phyloP scores from a whole-genome alignment of 2,113 vertebrate species.

The Trematocara zebra region DNA sequence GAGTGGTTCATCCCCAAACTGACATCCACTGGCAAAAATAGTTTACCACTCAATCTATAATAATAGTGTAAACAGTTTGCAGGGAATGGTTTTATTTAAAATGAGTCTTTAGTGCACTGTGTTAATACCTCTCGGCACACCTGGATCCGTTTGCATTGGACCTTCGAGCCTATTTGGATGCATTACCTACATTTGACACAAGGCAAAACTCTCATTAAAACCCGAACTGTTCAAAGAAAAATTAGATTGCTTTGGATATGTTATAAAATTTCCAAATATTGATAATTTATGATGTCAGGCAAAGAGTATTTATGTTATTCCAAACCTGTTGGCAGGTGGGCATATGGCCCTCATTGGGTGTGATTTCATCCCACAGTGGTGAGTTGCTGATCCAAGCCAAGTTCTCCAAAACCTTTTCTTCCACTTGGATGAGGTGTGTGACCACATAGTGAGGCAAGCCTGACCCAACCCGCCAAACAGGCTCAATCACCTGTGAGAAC shows the following conservation, averaged over 20 bases:
- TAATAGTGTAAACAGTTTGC: neutral
- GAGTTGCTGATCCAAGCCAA: slow-evolving; percentile 82
- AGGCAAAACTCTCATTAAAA: neutral
- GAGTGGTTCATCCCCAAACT: neutral
- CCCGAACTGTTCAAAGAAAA: neutral
- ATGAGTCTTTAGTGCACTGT: neutral
- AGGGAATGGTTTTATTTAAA: neutral
- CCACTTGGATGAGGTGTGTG: slow-evolving; percentile 77
- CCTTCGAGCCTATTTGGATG: slow-evolving; percentile 74
- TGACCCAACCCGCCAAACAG: slow-evolving; percentile 76
- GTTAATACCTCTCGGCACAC: neutral
- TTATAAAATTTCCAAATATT: neutral
- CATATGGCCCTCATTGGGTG: slow-evolving; percentile 72
- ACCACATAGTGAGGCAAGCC: slow-evolving; percentile 73
- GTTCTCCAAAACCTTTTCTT: slow-evolving; percentile 81
- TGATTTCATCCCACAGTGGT: slow-evolving; percentile 79
- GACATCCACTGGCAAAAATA: neutral
- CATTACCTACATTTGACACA: slow-evolving; percentile 73
- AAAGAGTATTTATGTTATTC: neutral
- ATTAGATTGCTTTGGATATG: neutral
- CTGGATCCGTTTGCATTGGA: slow-evolving; percentile 41
- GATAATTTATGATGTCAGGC: neutral
- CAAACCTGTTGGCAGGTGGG: slow-evolving; percentile 81
- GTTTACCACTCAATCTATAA: neutral
- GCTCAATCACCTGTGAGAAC: slow-evolving; percentile 78